Conservation (phyloP, 2,797 vertebrate genomes). For the Centropyge bicolor region DNA sequence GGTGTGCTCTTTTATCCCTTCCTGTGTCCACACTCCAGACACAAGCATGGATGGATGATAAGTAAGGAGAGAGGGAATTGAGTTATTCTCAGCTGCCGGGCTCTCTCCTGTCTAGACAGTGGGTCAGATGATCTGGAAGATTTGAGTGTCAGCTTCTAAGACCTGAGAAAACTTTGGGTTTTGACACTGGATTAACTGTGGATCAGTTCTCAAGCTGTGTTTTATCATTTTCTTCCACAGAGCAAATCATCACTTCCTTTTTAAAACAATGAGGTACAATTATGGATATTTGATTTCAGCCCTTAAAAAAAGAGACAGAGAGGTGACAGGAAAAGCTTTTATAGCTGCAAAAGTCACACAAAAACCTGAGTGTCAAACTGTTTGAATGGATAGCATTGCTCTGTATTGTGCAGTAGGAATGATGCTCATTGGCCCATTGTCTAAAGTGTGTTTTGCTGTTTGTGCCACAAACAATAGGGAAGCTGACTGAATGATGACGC, state of each 20-base stretch:
- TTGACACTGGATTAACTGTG: constrained; percentile 43
- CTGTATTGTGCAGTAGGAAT: constrained; percentile 20
- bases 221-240: not conserved
- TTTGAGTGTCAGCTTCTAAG: constrained; percentile 63
- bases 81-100: constrained; percentile 59
- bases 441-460: constrained; percentile 36
- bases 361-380: constrained; percentile 7
- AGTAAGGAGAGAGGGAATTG: constrained; percentile 42
- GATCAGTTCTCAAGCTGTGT: constrained; percentile 22
- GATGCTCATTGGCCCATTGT: constrained; percentile 11
- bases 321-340: not conserved
- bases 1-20: constrained; percentile 38
- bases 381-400: constrained; percentile 34
- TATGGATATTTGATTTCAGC: not conserved
- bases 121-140: constrained; percentile 66
- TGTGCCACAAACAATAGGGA: constrained; percentile 23
- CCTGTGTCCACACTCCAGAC: constrained; percentile 43
- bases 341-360: not conserved
- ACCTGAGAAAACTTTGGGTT: constrained; percentile 51
- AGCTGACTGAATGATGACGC: not conserved
- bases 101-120: constrained; percentile 68
- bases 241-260: not conserved
- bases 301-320: not conserved
- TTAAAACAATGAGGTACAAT: not conserved
- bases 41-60: constrained; percentile 49